Conservation (phyloP, 2,797 vertebrate species). For the Sternotherus odoratus region DNA sequence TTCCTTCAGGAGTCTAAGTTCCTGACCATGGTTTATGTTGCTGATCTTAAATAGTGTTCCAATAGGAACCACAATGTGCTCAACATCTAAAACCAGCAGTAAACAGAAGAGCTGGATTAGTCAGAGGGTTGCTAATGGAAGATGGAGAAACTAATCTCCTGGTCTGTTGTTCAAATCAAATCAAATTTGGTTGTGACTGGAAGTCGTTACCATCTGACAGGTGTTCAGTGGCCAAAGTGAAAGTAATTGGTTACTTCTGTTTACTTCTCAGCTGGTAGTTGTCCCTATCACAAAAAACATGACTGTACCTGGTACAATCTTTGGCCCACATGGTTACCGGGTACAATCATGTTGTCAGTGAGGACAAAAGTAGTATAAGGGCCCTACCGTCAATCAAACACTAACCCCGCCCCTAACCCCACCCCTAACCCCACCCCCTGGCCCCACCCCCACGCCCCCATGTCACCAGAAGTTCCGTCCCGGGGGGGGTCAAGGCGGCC, state of each 20-base stretch:
- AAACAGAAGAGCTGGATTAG: conserved; percentile 1
- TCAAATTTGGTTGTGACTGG: not conserved
- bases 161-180: not conserved
- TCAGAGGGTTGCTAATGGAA: not conserved
- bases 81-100: conserved; percentile 22
- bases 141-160: not conserved
- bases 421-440: no score
- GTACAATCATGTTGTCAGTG: not conserved
- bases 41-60: conserved; percentile 6
- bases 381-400: no score
- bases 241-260: not conserved
- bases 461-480: no score
- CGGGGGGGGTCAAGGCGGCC: no score
- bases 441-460: no score
- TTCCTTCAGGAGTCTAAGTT: conserved; percentile 2
- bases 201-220: not conserved
- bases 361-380: no score
- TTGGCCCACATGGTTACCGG: no score
- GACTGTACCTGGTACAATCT: not conserved
- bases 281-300: not conserved
- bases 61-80: not conserved
- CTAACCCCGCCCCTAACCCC: no score
- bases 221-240: not conserved
- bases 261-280: not conserved
- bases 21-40: not conserved